Conservation (phyloP, 2,797 vertebrate species). For the Heliangelus exortis region DNA sequence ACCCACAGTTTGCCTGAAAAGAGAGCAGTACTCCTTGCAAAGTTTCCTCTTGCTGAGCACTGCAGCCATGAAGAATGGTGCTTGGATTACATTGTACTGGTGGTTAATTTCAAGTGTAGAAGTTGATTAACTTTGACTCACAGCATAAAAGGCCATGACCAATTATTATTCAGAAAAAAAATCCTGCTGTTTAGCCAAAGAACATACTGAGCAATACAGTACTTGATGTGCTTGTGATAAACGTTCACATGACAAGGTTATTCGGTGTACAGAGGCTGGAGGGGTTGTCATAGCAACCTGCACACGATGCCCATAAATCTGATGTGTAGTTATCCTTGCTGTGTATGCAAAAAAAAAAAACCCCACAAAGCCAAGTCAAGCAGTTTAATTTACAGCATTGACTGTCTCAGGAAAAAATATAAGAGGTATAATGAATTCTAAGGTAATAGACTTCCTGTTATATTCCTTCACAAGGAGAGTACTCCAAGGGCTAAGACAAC, state of each 20-base stretch:
- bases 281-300: slow-evolving; percentile 83
- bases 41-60: slow-evolving; percentile 50
- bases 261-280: slow-evolving; percentile 81
- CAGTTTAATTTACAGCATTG: slow-evolving; percentile 77
- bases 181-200: slow-evolving; percentile 79
- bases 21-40: slow-evolving; percentile 42
- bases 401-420: not conserved
- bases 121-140: slow-evolving; percentile 80
- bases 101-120: slow-evolving; percentile 75
- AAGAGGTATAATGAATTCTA: slow-evolving; percentile 39
- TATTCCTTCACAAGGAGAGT: slow-evolving; percentile 63
- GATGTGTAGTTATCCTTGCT: slow-evolving; percentile 85
- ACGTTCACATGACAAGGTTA: slow-evolving; percentile 85
- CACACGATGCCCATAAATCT: slow-evolving; percentile 83
- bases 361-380: slow-evolving; percentile 74
- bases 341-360: slow-evolving; percentile 82
- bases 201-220: slow-evolving; percentile 68
- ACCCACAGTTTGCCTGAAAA: not conserved
- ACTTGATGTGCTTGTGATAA: slow-evolving; percentile 84
- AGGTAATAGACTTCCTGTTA: slow-evolving; percentile 68
- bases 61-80: slow-evolving; percentile 41
- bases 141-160: slow-evolving; percentile 75
- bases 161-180: slow-evolving; percentile 82
- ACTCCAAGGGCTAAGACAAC: slow-evolving; percentile 62
- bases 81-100: slow-evolving; percentile 25